phyloP scores from a whole-genome alignment of 2,888 invertebrate genomes.

The Cephus rjabovi region DNA sequence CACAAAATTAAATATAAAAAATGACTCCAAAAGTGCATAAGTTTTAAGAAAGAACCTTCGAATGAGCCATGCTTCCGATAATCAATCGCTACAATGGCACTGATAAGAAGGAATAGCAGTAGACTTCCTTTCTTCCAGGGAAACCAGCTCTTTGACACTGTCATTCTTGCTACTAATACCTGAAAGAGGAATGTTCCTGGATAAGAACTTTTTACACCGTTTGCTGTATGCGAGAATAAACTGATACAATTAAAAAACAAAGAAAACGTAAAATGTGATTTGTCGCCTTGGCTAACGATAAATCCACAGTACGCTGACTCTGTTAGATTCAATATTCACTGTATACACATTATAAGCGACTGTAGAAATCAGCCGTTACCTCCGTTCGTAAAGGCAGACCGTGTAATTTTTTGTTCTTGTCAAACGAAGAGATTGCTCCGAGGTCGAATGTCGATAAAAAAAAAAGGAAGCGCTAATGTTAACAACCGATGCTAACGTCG shows the following conservation, averaged over 20 bases:
- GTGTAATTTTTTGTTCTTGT: not conserved
- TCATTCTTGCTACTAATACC: conserved; percentile 68
- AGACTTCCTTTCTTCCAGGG: conserved; percentile 77
- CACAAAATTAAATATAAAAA: conserved; percentile 1
- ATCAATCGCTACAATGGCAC: conserved; percentile 75
- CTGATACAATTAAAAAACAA: no score
- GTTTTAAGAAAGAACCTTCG: conserved; percentile 70
- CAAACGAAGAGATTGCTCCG: not conserved
- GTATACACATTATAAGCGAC: not conserved
- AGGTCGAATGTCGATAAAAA: not conserved
- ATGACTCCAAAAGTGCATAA: conserved; percentile 9
- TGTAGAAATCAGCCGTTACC: not conserved
- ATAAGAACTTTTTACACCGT: no score
- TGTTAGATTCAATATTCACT: not conserved
- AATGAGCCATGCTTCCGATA: conserved; percentile 76
- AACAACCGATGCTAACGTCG: not conserved
- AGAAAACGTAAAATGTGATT: no score
- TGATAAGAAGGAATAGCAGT: conserved; percentile 72
- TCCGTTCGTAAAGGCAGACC: not conserved
- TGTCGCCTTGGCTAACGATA: no score
- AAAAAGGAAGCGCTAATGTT: not conserved
- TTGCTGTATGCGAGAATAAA: no score
- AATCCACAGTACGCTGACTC: no score
- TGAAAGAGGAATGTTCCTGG: conserved; percentile 43
- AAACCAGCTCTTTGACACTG: conserved; percentile 69